Percentiles rank a stretch among this genome's conserved stretches.
phyloP scores from a whole-genome alignment of 1,140 invertebrate species.

The Pararge aegeria region DNA sequence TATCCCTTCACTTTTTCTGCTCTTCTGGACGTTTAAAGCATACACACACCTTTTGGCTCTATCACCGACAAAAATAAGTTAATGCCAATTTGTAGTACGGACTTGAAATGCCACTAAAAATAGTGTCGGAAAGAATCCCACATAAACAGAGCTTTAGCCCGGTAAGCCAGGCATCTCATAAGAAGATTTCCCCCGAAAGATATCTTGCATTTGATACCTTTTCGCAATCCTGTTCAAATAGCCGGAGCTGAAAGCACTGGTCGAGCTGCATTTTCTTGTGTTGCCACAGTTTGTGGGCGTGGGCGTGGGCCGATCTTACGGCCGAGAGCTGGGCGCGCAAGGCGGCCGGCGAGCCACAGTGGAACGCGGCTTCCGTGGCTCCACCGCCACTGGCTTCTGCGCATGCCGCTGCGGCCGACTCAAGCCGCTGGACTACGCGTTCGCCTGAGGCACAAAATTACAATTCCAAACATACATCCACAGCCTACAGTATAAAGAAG shows the following conservation, averaged over 20 bases:
- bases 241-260: constrained; percentile 95
- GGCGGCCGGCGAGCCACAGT: constrained; percentile 66
- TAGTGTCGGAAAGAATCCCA: too few species aligned
- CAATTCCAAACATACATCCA: neutral
- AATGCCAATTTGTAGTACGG: too few species aligned
- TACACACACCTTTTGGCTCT: too few species aligned
- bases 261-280: constrained; percentile 95
- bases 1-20: too few species aligned
- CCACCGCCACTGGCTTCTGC: constrained; percentile 71
- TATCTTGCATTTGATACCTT: too few species aligned
- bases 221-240: constrained; percentile 98
- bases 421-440: constrained; percentile 75
- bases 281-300: constrained; percentile 95
- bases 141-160: too few species aligned
- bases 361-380: constrained; percentile 71
- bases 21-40: too few species aligned
- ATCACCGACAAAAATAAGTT: too few species aligned
- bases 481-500: too few species aligned
- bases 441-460: constrained; percentile 63
- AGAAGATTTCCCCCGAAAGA: too few species aligned
- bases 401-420: constrained; percentile 61
- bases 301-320: constrained; percentile 90
- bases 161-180: too few species aligned
- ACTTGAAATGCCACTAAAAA: too few species aligned
- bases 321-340: constrained; percentile 69